These are phyloP conservation scores for Mimas tiliae DNA, from an alignment of 2,888 invertebrate species.

Conservation along the genomic window DNA sequence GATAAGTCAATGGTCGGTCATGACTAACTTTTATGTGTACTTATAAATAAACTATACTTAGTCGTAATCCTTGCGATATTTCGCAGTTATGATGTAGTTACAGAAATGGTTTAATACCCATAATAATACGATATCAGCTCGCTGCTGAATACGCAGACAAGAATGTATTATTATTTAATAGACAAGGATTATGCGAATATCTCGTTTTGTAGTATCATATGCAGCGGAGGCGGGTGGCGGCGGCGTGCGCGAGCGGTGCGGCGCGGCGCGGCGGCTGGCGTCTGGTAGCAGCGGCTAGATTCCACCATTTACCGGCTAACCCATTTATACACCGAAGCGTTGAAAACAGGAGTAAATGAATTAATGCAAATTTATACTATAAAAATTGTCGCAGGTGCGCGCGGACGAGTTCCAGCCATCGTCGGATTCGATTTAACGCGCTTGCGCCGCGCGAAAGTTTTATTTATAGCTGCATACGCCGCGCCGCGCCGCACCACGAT, in stretches of 20 bases:
- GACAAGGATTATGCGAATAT: not conserved
- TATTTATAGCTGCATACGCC: constrained; percentile 72
- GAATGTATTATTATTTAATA: constrained; percentile 17
- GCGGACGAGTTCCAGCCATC: constrained; percentile 78
- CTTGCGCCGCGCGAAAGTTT: constrained; percentile 75
- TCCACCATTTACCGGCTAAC: constrained; percentile 82
- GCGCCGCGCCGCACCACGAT: constrained; percentile 38
- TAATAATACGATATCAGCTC: constrained; percentile 12
- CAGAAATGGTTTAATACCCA: constrained; percentile 20
- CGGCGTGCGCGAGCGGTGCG: constrained; percentile 38
- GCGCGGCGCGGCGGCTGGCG: constrained; percentile 40
- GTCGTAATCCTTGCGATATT: constrained; percentile 3
- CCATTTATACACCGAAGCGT: constrained; percentile 75
- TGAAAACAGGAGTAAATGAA: constrained; percentile 83
- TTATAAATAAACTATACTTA: constrained; percentile 1
- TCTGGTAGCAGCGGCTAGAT: constrained; percentile 60
- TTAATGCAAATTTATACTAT: constrained; percentile 85
- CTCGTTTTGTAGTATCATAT: not conserved
- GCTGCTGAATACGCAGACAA: constrained; percentile 5
- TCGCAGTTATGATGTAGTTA: constrained; percentile 10
- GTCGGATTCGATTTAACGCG: constrained; percentile 81
- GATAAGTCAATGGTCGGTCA: constrained; percentile 4
- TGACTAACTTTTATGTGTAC: constrained; percentile 15
- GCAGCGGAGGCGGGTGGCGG: constrained; percentile 41
- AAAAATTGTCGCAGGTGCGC: constrained; percentile 85